A percentile compares a stretch with the other conserved stretches of the same genome.
These are phyloP conservation scores for Nymphicus hollandicus DNA, from an alignment of 2,113 vertebrate species.

Conservation along the genomic window DNA sequence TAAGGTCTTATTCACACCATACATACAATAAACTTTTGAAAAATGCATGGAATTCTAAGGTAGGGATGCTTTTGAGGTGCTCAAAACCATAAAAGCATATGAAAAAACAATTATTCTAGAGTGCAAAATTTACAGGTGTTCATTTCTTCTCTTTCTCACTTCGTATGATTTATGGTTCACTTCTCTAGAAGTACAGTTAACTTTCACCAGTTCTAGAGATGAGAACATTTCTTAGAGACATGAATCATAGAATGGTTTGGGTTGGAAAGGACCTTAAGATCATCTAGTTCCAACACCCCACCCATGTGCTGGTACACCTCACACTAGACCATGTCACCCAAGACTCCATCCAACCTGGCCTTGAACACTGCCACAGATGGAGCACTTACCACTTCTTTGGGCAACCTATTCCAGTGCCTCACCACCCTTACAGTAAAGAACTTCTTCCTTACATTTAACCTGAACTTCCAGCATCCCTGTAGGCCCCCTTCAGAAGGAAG, in stretches of 20 bases:
- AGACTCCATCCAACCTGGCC: no score
- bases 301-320: background rate
- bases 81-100: background rate
- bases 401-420: no score
- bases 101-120: background rate
- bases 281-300: background rate
- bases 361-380: no score
- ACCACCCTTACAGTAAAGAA: no score
- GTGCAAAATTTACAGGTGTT: background rate
- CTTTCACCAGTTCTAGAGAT: background rate
- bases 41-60: background rate
- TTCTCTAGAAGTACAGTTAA: background rate
- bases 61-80: background rate
- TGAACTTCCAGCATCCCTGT: background rate
- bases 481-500: background rate
- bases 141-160: background rate
- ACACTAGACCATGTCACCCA: background rate
- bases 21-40: background rate
- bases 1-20: background rate
- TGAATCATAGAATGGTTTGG: background rate
- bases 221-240: background rate
- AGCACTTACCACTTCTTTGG: no score
- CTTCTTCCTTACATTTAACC: no score
- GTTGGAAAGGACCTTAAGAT: background rate
- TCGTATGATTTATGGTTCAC: background rate